Conservation (phyloP, 2,113 vertebrate species). For the Dasyornis broadbenti region DNA sequence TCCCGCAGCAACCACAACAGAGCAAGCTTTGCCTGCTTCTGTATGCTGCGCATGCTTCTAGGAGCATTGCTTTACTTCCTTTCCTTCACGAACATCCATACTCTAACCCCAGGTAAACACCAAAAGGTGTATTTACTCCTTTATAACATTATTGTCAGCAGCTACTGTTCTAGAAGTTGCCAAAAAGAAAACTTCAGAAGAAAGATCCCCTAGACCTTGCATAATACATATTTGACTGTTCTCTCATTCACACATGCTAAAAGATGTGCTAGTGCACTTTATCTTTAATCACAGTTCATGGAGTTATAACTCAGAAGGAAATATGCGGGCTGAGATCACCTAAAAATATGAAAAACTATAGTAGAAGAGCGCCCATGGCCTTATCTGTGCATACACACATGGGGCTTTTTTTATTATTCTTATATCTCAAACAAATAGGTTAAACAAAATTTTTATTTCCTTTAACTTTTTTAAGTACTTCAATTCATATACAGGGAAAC, state of each 20-base stretch:
- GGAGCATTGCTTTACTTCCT: neutral
- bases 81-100: neutral
- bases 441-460: neutral
- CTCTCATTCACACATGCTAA: neutral
- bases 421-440: neutral
- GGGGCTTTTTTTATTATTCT: neutral
- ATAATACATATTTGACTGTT: neutral
- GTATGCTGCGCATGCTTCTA: neutral
- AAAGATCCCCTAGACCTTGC: neutral
- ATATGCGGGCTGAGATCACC: neutral
- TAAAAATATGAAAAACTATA: neutral
- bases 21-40: neutral
- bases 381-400: neutral
- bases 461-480: neutral
- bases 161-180: neutral
- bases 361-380: neutral
- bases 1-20: neutral
- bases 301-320: neutral
- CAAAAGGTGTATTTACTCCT: neutral
- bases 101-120: neutral
- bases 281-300: neutral
- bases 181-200: neutral
- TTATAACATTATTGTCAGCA: neutral
- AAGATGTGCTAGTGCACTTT: neutral
- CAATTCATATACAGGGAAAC: neutral